These are phyloP conservation scores for Petaurus breviceps DNA, from an alignment of 2,113 vertebrate genomes.

Conservation along the genomic window DNA sequence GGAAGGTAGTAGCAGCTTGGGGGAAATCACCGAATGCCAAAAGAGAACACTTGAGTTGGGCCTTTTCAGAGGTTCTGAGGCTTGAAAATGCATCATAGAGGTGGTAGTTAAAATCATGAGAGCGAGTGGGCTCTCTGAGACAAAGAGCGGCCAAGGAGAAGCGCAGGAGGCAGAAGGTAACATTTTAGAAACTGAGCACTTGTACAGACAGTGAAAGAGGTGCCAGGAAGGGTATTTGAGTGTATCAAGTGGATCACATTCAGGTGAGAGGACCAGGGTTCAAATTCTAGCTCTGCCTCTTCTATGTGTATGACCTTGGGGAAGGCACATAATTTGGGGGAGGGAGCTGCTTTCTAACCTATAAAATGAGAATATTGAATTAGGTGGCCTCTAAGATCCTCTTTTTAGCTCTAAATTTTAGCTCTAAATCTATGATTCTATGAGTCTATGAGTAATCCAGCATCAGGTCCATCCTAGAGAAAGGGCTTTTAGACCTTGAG, in stretches of 20 bases:
- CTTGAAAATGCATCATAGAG: no score
- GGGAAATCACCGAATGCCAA: neutral
- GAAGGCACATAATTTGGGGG: neutral
- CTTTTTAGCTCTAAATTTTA: neutral
- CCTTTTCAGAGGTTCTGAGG: neutral
- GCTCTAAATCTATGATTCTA: neutral
- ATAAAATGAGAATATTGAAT: neutral
- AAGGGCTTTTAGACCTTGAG: neutral
- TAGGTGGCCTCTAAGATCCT: neutral
- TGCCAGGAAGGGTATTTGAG: neutral
- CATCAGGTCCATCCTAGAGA: neutral
- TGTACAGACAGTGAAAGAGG: neutral
- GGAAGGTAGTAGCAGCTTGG: neutral
- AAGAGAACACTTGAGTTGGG: neutral
- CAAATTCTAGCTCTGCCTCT: neutral
- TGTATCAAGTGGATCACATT: no score
- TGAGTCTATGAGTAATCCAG: neutral
- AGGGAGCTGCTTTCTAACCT: neutral
- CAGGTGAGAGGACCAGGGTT: neutral
- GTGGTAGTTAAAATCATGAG: neutral
- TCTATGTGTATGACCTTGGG: neutral
- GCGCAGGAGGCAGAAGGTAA: neutral
- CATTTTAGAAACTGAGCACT: neutral
- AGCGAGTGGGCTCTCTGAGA: no score
- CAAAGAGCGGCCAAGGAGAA: neutral